Evolutionary conservation across 2,113 vertebrate genomes (phyloP).

Genomic region (Tiliqua scincoides): DNA sequence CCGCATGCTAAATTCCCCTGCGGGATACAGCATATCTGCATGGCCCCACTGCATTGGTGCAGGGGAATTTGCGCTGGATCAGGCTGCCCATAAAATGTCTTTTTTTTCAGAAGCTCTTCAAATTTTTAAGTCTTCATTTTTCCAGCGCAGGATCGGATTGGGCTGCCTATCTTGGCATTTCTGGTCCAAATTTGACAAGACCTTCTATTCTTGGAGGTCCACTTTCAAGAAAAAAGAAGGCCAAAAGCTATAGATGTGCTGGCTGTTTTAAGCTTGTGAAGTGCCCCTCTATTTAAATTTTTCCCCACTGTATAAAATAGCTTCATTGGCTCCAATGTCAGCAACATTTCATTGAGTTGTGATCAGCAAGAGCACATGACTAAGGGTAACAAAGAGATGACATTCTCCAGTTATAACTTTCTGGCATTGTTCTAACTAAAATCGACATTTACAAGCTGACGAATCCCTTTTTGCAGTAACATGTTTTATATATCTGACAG

Average conservation of each 20-base stretch:
- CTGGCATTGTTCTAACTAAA: neutral
- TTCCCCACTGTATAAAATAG: neutral
- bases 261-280: neutral
- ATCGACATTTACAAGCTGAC: neutral
- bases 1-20: no score
- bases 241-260: conserved; percentile 3
- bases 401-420: conserved; percentile 24
- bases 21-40: no score
- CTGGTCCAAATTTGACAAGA: neutral
- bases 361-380: neutral
- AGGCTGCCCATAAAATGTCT: no score
- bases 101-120: conserved; percentile 30
- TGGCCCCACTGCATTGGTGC: no score
- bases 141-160: no score
- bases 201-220: neutral
- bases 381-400: neutral
- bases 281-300: conserved; percentile 10
- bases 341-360: neutral
- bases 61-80: no score
- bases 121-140: conserved; percentile 5
- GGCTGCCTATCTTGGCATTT: conserved; percentile 44
- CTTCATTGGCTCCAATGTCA: neutral
- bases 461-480: conserved; percentile 14
- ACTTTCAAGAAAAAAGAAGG: conserved; percentile 18
- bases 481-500: neutral